Base-by-base conservation (phyloP, 2,888 invertebrate genomes). In the Caenorhabditis virilis region DNA sequence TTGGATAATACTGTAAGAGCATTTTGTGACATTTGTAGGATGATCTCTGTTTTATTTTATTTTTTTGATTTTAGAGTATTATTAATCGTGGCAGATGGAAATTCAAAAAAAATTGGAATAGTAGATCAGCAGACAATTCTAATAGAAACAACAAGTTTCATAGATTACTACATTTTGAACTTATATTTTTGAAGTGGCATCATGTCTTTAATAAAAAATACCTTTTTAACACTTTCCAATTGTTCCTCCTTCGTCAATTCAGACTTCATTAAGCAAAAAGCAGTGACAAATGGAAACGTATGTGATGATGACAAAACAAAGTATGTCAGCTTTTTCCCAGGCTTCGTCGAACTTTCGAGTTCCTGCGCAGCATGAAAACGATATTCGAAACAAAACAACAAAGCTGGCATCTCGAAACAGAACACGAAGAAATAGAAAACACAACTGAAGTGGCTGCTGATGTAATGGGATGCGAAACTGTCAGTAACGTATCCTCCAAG, bases 1-100 rank as follows among this genome's bases (percentile, higher is more conserved):
- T 54, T 16, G 60, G 60, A 15, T 22, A 60, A 23, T 53, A 42
- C 53, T 58, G 35, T 26, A 48, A 52, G n/a, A n/a, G n/a, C n/a
- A n/a, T n/a, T n/a, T n/a, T n/a, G n/a, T n/a, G n/a, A n/a, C n/a
- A n/a, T n/a, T n/a, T n/a, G n/a, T n/a, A n/a, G n/a, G n/a, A n/a
- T n/a, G n/a, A n/a, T n/a, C n/a, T n/a, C n/a, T n/a, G n/a, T n/a
- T n/a, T n/a, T n/a, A n/a, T n/a, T n/a, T n/a, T n/a, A n/a, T n/a
- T n/a, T n/a, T n/a, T n/a, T n/a, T n/a, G n/a, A n/a, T n/a, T n/a
- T n/a, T n/a, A n/a, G n/a, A n/a, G n/a, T n/a, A n/a, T n/a, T n/a
- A n/a, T n/a, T n/a, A n/a, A n/a, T n/a, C n/a, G n/a, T n/a, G n/a
- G n/a, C n/a, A n/a, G n/a, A n/a, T n/a, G n/a, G n/a, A n/a, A n/a